A percentile compares a stretch with the other conserved stretches of the same genome.
Conservation (phyloP, 2,113 vertebrate species). For the Paradisaea rubra region DNA sequence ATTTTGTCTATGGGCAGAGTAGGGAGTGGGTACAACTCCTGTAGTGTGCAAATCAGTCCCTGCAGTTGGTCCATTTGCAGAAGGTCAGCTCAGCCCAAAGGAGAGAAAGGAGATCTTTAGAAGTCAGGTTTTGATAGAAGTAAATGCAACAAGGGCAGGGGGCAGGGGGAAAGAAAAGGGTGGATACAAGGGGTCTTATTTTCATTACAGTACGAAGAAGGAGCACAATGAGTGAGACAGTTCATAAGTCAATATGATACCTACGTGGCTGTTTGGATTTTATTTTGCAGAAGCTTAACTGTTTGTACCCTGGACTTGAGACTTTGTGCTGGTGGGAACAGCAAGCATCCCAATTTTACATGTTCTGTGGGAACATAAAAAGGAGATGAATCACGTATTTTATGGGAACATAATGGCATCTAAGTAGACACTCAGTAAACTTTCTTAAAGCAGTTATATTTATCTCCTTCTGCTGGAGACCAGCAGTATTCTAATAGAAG, state of each 20-base stretch:
- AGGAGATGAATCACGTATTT: not conserved
- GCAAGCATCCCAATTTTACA: not conserved
- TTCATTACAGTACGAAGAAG: not conserved
- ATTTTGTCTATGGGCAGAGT: not conserved
- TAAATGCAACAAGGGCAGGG: not conserved
- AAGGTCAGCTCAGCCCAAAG: not conserved
- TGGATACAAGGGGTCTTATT: not conserved
- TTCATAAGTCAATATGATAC: not conserved
- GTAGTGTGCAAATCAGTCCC: fast-evolving
- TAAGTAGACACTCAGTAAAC: not conserved
- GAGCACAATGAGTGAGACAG: not conserved
- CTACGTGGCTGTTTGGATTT: not conserved
- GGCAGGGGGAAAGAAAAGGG: fast-evolving
- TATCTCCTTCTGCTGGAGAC: not conserved
- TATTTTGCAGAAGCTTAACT: not conserved
- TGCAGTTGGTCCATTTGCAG: not conserved
- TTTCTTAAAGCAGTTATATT: not conserved
- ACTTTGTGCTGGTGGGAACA: not conserved
- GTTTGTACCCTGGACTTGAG: not conserved
- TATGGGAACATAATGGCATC: not conserved
- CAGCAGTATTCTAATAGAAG: not conserved
- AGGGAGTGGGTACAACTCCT: not conserved
- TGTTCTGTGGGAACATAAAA: not conserved
- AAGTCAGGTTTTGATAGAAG: not conserved
- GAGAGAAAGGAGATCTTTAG: not conserved